Evolutionary conservation across 2,797 vertebrate species (phyloP).

Genomic region (Sebastiscus albofasciatus): DNA sequence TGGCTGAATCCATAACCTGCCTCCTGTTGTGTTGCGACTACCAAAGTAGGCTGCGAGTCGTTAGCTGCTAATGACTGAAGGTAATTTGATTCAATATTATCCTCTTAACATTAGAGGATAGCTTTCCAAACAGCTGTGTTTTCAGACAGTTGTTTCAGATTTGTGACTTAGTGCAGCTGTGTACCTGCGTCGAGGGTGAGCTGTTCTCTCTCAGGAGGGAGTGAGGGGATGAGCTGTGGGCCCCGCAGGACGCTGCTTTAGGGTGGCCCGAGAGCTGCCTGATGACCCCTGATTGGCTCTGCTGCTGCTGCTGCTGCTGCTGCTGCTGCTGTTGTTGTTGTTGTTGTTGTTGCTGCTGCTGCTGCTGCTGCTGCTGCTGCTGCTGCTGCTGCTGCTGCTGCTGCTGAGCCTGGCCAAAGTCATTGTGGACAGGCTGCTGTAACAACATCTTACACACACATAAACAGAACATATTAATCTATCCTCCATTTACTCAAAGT

Average conservation of each 20-base stretch:
- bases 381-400: conserved; percentile 44
- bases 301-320: conserved; percentile 18
- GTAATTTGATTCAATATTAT: background rate
- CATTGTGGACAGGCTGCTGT: conserved; percentile 79
- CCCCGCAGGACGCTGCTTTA: conserved; percentile 74
- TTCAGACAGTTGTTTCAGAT: background rate
- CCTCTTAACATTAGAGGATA: background rate
- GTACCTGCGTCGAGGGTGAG: conserved; percentile 84
- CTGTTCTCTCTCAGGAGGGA: conserved; percentile 80
- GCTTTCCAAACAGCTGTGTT: background rate
- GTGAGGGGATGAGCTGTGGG: conserved; percentile 69
- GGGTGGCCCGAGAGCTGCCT: conserved; percentile 68
- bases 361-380: conserved; percentile 72
- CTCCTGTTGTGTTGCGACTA: conserved; percentile 1
- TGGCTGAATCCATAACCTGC: background rate
- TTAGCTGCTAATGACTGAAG: conserved; percentile 4
- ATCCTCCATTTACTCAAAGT: background rate
- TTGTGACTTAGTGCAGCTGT: background rate
- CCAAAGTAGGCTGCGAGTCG: background rate
- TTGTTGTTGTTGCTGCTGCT: conserved; percentile 62
- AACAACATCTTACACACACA: conserved; percentile 84
- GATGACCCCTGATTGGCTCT: conserved; percentile 67
- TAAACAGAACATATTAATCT: conserved; percentile 30
- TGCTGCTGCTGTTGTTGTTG: conserved; percentile 20
- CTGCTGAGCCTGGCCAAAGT: conserved; percentile 73